Conservation (phyloP, 2,888 invertebrate genomes). For the Muschampia plurimacula region DNA sequence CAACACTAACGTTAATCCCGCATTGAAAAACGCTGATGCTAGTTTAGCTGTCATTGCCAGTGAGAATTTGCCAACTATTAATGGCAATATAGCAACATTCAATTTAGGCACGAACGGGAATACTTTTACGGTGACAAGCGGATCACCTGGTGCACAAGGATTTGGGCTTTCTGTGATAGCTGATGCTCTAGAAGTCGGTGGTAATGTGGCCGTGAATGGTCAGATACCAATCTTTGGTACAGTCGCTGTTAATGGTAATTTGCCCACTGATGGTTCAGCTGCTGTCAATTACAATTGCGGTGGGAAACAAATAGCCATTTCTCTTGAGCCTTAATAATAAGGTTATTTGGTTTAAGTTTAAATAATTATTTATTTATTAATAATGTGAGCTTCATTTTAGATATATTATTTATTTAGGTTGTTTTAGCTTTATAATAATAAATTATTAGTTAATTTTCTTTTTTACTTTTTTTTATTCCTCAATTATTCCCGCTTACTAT, state of each 20-base stretch:
- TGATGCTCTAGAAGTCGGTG: slow-evolving; percentile 65
- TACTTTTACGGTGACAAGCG: slow-evolving; percentile 50
- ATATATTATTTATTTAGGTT: not conserved
- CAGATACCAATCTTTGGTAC: slow-evolving; percentile 64
- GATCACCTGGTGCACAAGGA: slow-evolving; percentile 49
- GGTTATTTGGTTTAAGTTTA: not conserved
- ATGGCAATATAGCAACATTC: slow-evolving; percentile 51
- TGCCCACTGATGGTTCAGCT: slow-evolving; percentile 62
- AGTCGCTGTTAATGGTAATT: slow-evolving; percentile 60
- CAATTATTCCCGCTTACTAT: no score
- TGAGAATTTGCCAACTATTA: slow-evolving; percentile 44
- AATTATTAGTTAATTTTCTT: slow-evolving; percentile 15
- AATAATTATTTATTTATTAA: slow-evolving; percentile 15
- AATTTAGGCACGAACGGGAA: slow-evolving; percentile 49
- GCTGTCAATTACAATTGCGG: slow-evolving; percentile 58
- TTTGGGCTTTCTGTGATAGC: slow-evolving; percentile 61
- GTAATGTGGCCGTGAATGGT: slow-evolving; percentile 62
- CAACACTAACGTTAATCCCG: not conserved
- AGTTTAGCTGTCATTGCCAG: slow-evolving; percentile 37
- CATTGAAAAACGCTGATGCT: not conserved
- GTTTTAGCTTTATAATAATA: not conserved
- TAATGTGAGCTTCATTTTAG: not conserved
- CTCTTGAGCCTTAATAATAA: not conserved
- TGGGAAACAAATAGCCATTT: not conserved
- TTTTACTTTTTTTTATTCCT: not conserved